Evolutionary conservation across 2,113 vertebrate species (phyloP).

Genomic region (Nettapus auritus): DNA sequence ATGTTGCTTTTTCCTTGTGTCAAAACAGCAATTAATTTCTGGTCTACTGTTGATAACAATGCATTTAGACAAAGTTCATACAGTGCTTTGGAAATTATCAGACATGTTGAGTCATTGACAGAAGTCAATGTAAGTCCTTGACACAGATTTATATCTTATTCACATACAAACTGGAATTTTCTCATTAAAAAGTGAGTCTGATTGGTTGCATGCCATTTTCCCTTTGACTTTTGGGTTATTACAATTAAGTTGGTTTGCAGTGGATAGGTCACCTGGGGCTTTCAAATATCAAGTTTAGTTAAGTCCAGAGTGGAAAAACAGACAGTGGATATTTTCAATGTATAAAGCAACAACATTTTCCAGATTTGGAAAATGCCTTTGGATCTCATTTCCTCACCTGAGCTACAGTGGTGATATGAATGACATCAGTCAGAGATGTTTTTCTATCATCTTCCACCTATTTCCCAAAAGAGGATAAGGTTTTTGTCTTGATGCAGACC

Average conservation of each 20-base stretch:
- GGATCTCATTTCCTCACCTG: neutral
- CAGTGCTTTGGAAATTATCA: neutral
- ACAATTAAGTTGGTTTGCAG: neutral
- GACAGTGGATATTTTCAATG: neutral
- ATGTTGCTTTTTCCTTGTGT: neutral
- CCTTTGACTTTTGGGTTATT: neutral
- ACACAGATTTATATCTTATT: neutral
- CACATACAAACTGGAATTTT: neutral
- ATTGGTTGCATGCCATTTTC: neutral
- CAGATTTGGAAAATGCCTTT: neutral
- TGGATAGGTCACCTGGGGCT: neutral
- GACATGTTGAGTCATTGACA: neutral
- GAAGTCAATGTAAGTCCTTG: neutral
- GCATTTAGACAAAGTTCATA: neutral
- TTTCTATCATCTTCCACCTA: neutral
- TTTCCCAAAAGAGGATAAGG: neutral
- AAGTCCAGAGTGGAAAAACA: neutral
- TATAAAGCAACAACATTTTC: neutral
- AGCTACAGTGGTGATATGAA: neutral
- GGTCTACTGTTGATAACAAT: neutral
- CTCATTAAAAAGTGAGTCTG: neutral
- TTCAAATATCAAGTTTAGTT: neutral
- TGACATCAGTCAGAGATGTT: neutral
- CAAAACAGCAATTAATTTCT: constrained; percentile 6
- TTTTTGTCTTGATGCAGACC: neutral